Conservation (phyloP, 2,113 vertebrate species). For the Perognathus longimembris region DNA sequence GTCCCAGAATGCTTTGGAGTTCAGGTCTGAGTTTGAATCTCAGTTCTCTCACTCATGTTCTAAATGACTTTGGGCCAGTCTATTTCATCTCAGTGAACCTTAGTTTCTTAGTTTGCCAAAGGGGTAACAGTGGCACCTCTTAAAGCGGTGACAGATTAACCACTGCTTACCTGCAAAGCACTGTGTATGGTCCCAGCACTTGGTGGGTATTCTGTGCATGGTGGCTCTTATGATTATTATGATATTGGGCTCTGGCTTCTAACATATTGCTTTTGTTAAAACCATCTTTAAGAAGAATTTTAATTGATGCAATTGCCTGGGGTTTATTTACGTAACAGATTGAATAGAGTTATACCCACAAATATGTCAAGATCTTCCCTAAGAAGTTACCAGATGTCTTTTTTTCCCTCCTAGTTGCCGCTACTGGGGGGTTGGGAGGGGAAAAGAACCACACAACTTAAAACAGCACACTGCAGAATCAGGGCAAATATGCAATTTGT, state of each 20-base stretch:
- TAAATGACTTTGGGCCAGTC: background rate
- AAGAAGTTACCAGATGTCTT: slow-evolving; percentile 64
- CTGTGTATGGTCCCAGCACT: background rate
- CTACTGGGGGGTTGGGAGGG: background rate
- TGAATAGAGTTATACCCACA: slow-evolving; percentile 64
- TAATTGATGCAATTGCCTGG: slow-evolving; percentile 60
- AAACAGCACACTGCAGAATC: background rate
- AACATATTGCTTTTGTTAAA: background rate
- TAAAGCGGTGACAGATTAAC: background rate
- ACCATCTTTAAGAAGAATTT: background rate
- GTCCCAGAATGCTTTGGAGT: background rate
- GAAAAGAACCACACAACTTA: slow-evolving; percentile 33
- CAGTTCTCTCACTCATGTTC: background rate
- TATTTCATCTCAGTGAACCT: background rate
- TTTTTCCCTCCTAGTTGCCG: background rate
- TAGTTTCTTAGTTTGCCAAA: slow-evolving; percentile 16
- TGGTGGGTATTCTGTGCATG: too few species aligned
- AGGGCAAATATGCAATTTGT: slow-evolving; percentile 23
- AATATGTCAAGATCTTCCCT: slow-evolving; percentile 62
- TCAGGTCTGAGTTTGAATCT: background rate
- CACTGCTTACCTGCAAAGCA: background rate
- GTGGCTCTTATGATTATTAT: background rate
- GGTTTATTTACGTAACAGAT: slow-evolving; percentile 69
- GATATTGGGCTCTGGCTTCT: background rate
- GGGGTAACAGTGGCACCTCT: background rate